Conservation (phyloP, 1,140 invertebrate species). For the Acyrthosiphon pisum region DNA sequence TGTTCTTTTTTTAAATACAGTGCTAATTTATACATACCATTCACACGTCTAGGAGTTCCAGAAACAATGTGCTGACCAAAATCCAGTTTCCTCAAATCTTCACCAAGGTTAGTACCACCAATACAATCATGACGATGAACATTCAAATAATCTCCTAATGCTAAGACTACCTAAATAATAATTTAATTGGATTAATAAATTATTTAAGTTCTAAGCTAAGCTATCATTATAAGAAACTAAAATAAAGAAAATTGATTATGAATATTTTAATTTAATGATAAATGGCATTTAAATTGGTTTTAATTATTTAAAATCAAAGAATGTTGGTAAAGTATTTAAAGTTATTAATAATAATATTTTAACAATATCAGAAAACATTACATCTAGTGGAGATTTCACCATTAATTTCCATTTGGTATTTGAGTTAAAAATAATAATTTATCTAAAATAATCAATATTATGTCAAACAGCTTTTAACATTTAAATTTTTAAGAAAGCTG, state of each 20-base stretch:
- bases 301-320: neutral
- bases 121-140: conserved; percentile 99
- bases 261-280: neutral
- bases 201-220: neutral
- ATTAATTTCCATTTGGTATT: too few species aligned
- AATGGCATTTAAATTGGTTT: neutral
- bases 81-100: conserved; percentile 97
- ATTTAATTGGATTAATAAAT: neutral
- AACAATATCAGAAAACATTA: too few species aligned
- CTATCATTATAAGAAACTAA: neutral
- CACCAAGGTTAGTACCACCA: conserved; percentile 96
- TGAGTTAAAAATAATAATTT: too few species aligned
- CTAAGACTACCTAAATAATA: conserved; percentile 79
- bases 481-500: too few species aligned
- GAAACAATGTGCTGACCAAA: conserved; percentile 99
- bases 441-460: too few species aligned
- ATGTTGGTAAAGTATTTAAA: neutral
- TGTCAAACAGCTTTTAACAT: too few species aligned
- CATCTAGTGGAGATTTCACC: too few species aligned
- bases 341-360: neutral
- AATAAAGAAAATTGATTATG: neutral
- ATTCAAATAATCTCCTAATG: conserved; percentile 99
- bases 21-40: conserved; percentile 69
- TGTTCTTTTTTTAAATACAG: neutral
- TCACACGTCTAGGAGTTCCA: conserved; percentile 96